Base-by-base conservation (phyloP, 2,888 invertebrate genomes). In the Cantharis rufa region DNA sequence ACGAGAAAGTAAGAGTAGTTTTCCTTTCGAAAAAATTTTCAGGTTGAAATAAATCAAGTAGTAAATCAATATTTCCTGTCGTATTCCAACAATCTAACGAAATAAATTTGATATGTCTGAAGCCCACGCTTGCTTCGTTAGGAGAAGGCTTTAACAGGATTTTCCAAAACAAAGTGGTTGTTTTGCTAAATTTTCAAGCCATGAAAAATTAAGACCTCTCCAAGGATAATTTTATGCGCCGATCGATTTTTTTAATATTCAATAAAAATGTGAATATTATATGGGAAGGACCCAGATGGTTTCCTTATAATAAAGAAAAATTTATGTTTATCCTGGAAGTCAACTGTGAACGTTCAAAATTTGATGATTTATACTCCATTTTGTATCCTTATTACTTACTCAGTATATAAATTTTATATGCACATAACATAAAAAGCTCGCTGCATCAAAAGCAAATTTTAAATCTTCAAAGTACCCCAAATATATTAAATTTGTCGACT, bases 321-420 rank as follows among this genome's bases (percentile, higher is more conserved):
- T 66, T 66, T 18, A 66, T 66, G 64, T 66, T 21, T 24, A 66
- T 66, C 24, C 64, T 21, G 21, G 64, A 66, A 66, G 64, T 66
- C 64, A 66, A 24, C 24, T 66, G 18, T 66, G 64, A 66, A 66
- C 64, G 18, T 11, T 21, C 16, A 66, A 18, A 24, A 66, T 18
- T 66, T 21, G 64, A 66, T 66, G 64, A 66, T 66, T 66, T 66
- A 66, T 66, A 21, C 21, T 66, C 21, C 64, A 21, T 66, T 66
- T 66, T 24, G 21, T 66, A 66, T 66, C 24, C 64, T 66, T 66
- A 66, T 66, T 66, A 66, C 64, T n/a, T 18, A 24, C 64, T 10
- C n/a, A 48, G 48, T 48, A 66, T 66, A 66, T 66, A 66, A 66
- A 66, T 24, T 66, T 66, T 66, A 66, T 66, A 24, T 66, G 64